Conservation (phyloP, 2,888 invertebrate species). For the Cerastis leucographa region DNA sequence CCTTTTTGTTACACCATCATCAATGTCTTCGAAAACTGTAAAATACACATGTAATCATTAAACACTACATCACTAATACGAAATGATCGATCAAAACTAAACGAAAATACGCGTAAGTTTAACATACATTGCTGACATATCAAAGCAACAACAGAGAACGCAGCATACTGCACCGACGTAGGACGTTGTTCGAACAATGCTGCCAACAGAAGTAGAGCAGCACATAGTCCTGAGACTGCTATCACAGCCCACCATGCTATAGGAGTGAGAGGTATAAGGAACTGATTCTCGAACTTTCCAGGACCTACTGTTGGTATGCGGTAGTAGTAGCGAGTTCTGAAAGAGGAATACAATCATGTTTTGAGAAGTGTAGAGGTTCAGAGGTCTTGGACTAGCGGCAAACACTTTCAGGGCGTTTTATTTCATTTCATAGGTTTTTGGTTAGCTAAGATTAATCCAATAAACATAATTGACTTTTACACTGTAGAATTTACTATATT, state of each 20-base stretch:
- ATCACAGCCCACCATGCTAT: conserved; percentile 82
- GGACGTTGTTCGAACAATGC: conserved; percentile 79
- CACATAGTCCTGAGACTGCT: conserved; percentile 76
- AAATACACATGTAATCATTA: conserved; percentile 28
- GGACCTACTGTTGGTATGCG: conserved; percentile 80
- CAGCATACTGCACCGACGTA: conserved; percentile 75
- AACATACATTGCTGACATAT: conserved; percentile 86
- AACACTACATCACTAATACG: background rate
- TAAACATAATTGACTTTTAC: background rate
- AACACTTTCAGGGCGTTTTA: background rate
- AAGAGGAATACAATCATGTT: conserved; percentile 41
- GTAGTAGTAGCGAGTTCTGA: conserved; percentile 82
- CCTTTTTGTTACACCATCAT: conserved; percentile 63
- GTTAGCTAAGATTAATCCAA: background rate
- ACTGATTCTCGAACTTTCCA: conserved; percentile 85
- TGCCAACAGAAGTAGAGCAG: conserved; percentile 76
- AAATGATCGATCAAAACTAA: too few relatives aligned
- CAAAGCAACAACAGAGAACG: conserved; percentile 84
- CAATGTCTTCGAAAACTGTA: conserved; percentile 82
- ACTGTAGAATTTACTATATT: background rate
- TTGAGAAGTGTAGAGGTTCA: background rate
- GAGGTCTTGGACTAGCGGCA: background rate
- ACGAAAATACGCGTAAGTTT: background rate
- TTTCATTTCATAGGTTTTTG: background rate
- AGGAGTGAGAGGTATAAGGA: conserved; percentile 84